Conservation (phyloP, 2,888 invertebrate species). For the Nebria brevicollis region DNA sequence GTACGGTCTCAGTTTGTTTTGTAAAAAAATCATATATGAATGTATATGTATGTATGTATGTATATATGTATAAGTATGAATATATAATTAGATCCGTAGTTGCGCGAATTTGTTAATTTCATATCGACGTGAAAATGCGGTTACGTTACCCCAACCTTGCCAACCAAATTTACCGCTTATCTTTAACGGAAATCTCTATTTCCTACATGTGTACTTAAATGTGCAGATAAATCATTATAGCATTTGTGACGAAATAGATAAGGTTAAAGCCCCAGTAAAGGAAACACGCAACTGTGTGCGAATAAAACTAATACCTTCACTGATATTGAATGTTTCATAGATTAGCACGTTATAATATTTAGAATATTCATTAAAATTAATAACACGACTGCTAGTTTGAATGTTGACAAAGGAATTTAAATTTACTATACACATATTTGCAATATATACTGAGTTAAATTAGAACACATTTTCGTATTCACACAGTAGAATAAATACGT, state of each 20-base stretch:
- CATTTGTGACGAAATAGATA: not conserved
- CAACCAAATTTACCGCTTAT: constrained; percentile 6
- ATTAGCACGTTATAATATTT: too few species aligned
- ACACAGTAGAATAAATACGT: too few species aligned
- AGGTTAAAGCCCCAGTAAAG: too few species aligned
- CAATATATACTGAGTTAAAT: too few species aligned
- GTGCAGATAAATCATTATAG: not conserved
- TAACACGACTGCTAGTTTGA: too few species aligned
- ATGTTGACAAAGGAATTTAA: too few species aligned
- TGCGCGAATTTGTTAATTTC: not conserved
- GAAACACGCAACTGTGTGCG: too few species aligned
- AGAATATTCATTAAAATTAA: too few species aligned
- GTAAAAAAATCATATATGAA: constrained; percentile 41
- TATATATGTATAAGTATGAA: constrained; percentile 31
- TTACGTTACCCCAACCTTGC: not conserved
- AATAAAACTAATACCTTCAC: too few species aligned
- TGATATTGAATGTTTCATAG: too few species aligned
- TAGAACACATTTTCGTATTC: too few species aligned
- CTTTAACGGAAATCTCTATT: constrained; percentile 25
- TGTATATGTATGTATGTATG: constrained; percentile 36
- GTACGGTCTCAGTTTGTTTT: constrained; percentile 2
- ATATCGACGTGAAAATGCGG: not conserved
- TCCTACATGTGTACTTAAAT: constrained; percentile 3
- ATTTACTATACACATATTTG: too few species aligned
- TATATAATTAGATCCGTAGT: constrained; percentile 32